Base-by-base conservation (phyloP, 2,888 invertebrate species). In the Tortrix viridana region DNA sequence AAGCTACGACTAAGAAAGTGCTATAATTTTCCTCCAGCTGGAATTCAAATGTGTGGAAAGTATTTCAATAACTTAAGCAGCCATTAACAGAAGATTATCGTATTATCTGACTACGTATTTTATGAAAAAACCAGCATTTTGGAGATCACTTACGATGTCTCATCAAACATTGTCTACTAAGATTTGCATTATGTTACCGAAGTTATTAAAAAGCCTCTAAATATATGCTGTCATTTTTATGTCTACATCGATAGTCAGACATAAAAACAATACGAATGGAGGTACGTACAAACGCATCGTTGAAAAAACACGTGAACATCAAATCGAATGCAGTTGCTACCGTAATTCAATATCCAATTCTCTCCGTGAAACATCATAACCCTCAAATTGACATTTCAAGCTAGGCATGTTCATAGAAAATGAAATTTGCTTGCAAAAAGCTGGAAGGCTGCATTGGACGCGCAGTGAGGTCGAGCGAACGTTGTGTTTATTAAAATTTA, bases 1-100 rank as follows among this genome's bases (percentile, higher is more conserved):
- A 68, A 69, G 55, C 69, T 60, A 53, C 58, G 59, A 62, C 19
- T 16, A 23, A 48, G 38, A 54, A 41, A 26, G 23, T 22, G 50
- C 12, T 37, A 43, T n/a, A 9, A 41, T 23, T 32, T 50, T 22
- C 22, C 9, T 12, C 20, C 26, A 12, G 3, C 19, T n/a, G 47
- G 47, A 54, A 60, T 60, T 54, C 41, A 41, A 54, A 26, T 62
- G 50, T 44, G 37, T 44, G 37, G 37, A 44, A 18, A 44, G 44
- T 18, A 44, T 19, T 44, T 19, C 18, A 16, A 19, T 19, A 18
- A 9, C 3, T n/a, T 41, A 1, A 41, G 2, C n/a, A n/a, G n/a
- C 41, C 6, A 5, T 5, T 41, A n/a, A n/a, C 2, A n/a, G 16
- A 41, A 16, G 41, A 16, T 5, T 26, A 26, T 26, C 9, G 7